phyloP scores from a whole-genome alignment of 2,888 invertebrate species.

The Toxonevra muliebris region DNA sequence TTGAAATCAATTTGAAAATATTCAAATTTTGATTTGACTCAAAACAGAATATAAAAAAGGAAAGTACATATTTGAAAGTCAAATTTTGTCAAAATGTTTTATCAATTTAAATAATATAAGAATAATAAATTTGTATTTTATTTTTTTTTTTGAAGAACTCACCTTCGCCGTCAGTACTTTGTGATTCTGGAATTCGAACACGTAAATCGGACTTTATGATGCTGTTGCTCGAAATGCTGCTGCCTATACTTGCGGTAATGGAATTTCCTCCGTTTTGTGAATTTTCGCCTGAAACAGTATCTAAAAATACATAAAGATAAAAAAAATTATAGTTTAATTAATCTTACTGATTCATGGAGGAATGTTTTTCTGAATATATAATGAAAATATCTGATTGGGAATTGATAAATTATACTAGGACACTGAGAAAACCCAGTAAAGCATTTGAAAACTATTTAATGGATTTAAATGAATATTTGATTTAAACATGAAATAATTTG shows the following conservation, averaged over 20 bases:
- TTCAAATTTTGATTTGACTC: neutral
- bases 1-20: too few species aligned
- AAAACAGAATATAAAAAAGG: neutral
- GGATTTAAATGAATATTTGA: too few species aligned
- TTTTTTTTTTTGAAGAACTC: constrained; percentile 56
- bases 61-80: neutral
- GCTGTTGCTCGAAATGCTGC: constrained; percentile 48
- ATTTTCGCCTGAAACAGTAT: constrained; percentile 70
- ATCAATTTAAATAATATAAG: neutral
- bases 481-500: too few species aligned
- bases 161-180: constrained; percentile 88
- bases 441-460: too few species aligned
- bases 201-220: constrained; percentile 47
- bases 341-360: neutral
- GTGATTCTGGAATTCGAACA: constrained; percentile 69
- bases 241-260: constrained; percentile 43
- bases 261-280: constrained; percentile 59
- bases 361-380: neutral
- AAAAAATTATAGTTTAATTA: constrained; percentile 3
- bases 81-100: neutral
- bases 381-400: too few species aligned
- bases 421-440: too few species aligned
- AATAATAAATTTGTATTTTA: neutral
- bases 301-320: constrained; percentile 10
- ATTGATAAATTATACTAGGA: too few species aligned